These are phyloP conservation scores for Lichenostomus cassidix DNA, from an alignment of 2,113 vertebrate species.

Conservation along the genomic window DNA sequence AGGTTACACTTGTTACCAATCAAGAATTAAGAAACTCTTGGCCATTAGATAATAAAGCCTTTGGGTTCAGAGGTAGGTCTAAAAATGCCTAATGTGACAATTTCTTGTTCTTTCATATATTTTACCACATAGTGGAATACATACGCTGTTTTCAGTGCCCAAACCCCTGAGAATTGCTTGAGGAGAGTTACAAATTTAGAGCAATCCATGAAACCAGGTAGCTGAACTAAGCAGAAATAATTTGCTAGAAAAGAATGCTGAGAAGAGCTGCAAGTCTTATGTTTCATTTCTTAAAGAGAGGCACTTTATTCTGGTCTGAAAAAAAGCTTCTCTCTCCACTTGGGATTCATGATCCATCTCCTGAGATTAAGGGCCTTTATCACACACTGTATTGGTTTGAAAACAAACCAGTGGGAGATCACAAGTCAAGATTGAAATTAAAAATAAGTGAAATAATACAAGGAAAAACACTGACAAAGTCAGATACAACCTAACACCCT, in stretches of 20 bases:
- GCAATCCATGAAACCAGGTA: neutral
- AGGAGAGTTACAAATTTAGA: neutral
- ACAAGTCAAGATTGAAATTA: no score
- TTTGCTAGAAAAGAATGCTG: neutral
- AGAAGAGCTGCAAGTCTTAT: neutral
- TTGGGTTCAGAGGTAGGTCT: neutral
- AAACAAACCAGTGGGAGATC: no score
- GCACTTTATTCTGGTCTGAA: neutral
- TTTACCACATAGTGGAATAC: accelerated
- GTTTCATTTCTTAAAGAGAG: neutral
- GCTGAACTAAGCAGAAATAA: neutral
- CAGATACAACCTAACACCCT: no score
- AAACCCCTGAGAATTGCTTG: neutral
- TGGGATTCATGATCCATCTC: neutral
- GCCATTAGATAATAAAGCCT: neutral
- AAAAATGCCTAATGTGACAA: neutral
- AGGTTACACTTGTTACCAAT: no score
- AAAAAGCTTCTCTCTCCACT: neutral
- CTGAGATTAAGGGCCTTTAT: neutral
- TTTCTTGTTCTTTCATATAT: neutral
- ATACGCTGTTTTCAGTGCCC: neutral
- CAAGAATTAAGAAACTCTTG: neutral
- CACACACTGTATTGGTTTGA: no score
- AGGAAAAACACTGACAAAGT: no score
- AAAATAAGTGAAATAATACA: no score